Evolutionary conservation across 2,113 vertebrate genomes (phyloP), one percentile per base, ranked within the genome.

Genomic region (Lucifuga dentata): DNA sequence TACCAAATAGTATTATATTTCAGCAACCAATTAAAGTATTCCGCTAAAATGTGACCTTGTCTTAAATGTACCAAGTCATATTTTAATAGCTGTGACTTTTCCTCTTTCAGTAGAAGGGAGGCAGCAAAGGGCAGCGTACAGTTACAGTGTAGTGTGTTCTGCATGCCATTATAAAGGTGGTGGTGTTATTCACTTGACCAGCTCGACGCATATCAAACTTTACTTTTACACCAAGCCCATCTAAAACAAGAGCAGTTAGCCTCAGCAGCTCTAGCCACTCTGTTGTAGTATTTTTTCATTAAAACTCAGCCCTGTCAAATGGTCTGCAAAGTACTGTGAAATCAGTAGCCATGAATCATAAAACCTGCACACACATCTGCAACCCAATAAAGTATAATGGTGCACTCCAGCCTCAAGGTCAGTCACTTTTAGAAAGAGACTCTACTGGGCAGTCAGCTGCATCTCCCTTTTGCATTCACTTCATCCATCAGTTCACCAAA

Each of bases 301-400:
- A 41, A 59, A 73, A 53, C 60, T 65, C 70, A 44, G 77, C 45
- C 55, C 71, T 76, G 76, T 85, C 81, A 86, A 88, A 86, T 76
- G 80, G 85, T 64, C 81, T 87, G 66, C 83, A 82, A 71, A 87
- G 71, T 67, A 59, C 72, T 67, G 66, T 84, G 58, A 87, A 88
- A 84, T 64, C 80, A 51, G 51, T 16, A 55, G 67, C 76, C 70
- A 84, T 89, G 85, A 89, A 73, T 84, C 84, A 81, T 86, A 81
- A 90, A 80, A 35, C 71, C 65, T 73, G 76, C 60, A 62, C 70
- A 51, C 62, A 75, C 66, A 52, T 56, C 68, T 74, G 64, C 80
- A 69, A 79, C 40, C 52, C 68, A 82, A 87, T 87, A 84, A 89
- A 85, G 67, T 67, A 74, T 86, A 75, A 88, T 60, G 43, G 69